phyloP scores from a whole-genome alignment of 2,113 vertebrate genomes.

The Nasalis larvatus region DNA sequence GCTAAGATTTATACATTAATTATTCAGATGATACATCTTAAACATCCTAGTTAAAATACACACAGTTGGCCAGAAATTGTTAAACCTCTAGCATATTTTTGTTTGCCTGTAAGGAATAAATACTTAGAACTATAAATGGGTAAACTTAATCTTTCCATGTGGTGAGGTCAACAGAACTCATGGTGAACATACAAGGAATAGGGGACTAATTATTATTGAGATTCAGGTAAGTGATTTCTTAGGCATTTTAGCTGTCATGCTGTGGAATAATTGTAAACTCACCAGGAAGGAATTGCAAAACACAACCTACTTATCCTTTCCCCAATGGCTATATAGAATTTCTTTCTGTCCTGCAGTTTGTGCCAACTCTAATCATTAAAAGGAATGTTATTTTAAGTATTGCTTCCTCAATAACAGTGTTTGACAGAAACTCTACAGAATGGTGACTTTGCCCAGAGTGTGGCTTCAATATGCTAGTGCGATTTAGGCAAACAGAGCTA shows the following conservation, averaged over 20 bases:
- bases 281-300: slow-evolving; percentile 57
- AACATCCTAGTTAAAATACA: slow-evolving; percentile 58
- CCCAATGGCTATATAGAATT: slow-evolving; percentile 8
- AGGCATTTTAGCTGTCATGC: slow-evolving; percentile 54
- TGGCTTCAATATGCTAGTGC: background rate
- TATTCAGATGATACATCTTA: slow-evolving; percentile 48
- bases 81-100: background rate
- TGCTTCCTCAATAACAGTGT: slow-evolving; percentile 41
- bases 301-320: slow-evolving; percentile 66
- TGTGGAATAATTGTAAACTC: slow-evolving; percentile 64
- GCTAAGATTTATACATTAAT: slow-evolving; percentile 58
- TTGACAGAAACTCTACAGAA: slow-evolving; percentile 38
- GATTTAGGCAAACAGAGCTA: slow-evolving; percentile 5
- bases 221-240: slow-evolving; percentile 66
- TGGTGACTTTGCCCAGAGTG: slow-evolving; percentile 17
- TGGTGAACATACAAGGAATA: slow-evolving; percentile 35
- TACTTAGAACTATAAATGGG: slow-evolving; percentile 19
- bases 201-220: slow-evolving; percentile 50
- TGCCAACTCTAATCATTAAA: slow-evolving; percentile 52
- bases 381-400: slow-evolving; percentile 62
- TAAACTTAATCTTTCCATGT: slow-evolving; percentile 40
- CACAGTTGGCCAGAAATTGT: slow-evolving; percentile 18
- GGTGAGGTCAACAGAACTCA: slow-evolving; percentile 33
- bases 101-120: slow-evolving; percentile 49
- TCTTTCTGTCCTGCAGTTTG: slow-evolving; percentile 23